Evolutionary conservation across 2,113 vertebrate species (phyloP).

Genomic region (Protobothrops mucrosquamatus): DNA sequence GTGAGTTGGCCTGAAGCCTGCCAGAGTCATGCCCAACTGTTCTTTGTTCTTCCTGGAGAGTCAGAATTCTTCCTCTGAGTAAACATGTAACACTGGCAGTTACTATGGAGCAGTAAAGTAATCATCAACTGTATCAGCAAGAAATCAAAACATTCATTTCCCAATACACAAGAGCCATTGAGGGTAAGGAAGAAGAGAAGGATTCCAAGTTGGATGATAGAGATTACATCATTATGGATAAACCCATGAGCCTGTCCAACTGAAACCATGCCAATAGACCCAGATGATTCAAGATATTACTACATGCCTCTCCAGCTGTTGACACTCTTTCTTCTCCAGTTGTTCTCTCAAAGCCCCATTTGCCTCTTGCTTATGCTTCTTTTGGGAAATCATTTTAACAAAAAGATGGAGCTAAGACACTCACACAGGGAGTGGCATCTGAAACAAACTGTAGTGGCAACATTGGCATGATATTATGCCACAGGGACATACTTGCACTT

Average conservation of each 20-base stretch:
- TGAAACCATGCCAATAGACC: slow-evolving; percentile 70
- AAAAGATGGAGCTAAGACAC: too few relatives aligned
- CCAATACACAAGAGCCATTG: slow-evolving; percentile 44
- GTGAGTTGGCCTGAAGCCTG: neutral
- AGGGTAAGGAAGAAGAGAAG: slow-evolving; percentile 41
- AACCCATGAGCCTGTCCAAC: slow-evolving; percentile 63
- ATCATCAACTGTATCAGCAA: slow-evolving; percentile 60
- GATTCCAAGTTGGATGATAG: slow-evolving; percentile 38
- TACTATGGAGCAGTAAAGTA: slow-evolving; percentile 46
- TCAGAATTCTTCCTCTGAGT: slow-evolving; percentile 38
- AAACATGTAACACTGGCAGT: slow-evolving; percentile 43
- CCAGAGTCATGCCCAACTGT: slow-evolving; percentile 15
- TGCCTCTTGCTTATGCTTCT: slow-evolving; percentile 20
- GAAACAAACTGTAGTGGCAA: neutral
- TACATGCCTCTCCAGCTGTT: slow-evolving; percentile 69
- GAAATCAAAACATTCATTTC: slow-evolving; percentile 54
- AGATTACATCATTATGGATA: slow-evolving; percentile 70
- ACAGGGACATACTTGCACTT: neutral
- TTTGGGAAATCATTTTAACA: neutral
- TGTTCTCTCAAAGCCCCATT: slow-evolving; percentile 28
- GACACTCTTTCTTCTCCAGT: slow-evolving; percentile 53
- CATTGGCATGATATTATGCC: neutral
- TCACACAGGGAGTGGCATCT: neutral
- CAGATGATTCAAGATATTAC: slow-evolving; percentile 75
- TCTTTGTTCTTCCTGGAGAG: neutral